Base-by-base conservation (phyloP, 2,113 vertebrate genomes). In the Saccopteryx leptura region DNA sequence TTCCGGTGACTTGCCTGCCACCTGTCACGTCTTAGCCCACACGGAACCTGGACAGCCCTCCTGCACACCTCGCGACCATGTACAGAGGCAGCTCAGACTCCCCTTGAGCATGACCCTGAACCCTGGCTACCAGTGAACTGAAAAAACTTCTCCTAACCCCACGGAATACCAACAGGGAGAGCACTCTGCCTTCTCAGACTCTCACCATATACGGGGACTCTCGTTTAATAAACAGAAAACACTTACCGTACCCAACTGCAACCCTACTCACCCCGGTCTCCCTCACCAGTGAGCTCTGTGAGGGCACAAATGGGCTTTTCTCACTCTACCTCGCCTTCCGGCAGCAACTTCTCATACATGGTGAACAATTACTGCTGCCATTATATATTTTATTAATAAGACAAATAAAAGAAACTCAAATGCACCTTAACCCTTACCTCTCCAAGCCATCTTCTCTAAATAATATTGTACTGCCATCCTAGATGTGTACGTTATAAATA, bases 21-120 rank as follows among this genome's bases (percentile, higher is more conserved):
- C 24, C 39, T 26, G 26, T 23, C 28, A 4, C 1, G 72, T 15
- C 33, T 58, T 4, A 17, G 33, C 33, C 86, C 28, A 24, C 58
- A 18, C 23, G 1, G 33, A 24, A 10, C 17, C 78, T 46, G 18
- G 17, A 14, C 48, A 31, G 79, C 39, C 10, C 23, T 28, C 7
- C 0, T 5, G 3, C 24, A 18, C 1, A 19, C 52, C 10, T 15
- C 48, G 0, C 3, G 33, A 60, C 3, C 5, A 3, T 0, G 17
- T 28, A 18, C 65, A 1, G 0, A 1, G 10, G 90, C 68, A 48
- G 1, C 15, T 10, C 5, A 18, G 10, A 31, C 58, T 4, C 33
- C 39, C 39, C 15, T 52, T 52, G 23, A 66, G 66, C 83, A 94
- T 1, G 52, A 46, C n/a, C 65, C 28, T 6, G 21, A 33, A 61